phyloP scores from a whole-genome alignment of 2,888 invertebrate genomes.

The Machimus rusticus region DNA sequence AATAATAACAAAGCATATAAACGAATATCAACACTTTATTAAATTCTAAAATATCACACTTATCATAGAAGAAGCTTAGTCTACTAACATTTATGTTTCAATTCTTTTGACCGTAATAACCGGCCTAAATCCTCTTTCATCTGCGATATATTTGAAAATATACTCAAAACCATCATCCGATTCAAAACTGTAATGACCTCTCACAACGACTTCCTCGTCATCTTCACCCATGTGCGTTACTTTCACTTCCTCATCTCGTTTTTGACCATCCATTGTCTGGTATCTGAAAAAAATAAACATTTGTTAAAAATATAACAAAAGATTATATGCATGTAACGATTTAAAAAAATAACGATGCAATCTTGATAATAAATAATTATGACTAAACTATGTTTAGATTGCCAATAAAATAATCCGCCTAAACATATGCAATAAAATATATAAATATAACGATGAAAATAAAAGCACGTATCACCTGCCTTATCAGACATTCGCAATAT shows the following conservation, averaged over 20 bases:
- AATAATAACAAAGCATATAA: background rate
- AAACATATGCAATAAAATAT: too few relatives aligned
- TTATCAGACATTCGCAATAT: too few relatives aligned
- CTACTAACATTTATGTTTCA: background rate
- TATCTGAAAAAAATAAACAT: constrained; percentile 52
- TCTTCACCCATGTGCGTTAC: constrained; percentile 39
- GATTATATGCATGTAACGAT: too few relatives aligned
- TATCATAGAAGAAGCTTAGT: background rate
- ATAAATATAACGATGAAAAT: too few relatives aligned
- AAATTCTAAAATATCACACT: background rate
- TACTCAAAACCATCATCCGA: constrained; percentile 67
- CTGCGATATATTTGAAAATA: constrained; percentile 66
- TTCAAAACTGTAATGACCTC: constrained; percentile 64
- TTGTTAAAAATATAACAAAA: background rate
- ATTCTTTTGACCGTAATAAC: constrained; percentile 58
- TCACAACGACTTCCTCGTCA: constrained; percentile 48
- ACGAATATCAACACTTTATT: background rate
- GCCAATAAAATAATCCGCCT: too few relatives aligned
- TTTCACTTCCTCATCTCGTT: constrained; percentile 56
- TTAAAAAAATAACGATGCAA: too few relatives aligned
- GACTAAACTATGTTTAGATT: too few relatives aligned
- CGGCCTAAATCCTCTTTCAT: constrained; percentile 67
- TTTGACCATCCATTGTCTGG: constrained; percentile 58
- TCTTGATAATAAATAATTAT: too few relatives aligned
- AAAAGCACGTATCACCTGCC: too few relatives aligned